Base-by-base conservation (phyloP, 2,797 vertebrate genomes). In the Pseudochaenichthys georgianus region DNA sequence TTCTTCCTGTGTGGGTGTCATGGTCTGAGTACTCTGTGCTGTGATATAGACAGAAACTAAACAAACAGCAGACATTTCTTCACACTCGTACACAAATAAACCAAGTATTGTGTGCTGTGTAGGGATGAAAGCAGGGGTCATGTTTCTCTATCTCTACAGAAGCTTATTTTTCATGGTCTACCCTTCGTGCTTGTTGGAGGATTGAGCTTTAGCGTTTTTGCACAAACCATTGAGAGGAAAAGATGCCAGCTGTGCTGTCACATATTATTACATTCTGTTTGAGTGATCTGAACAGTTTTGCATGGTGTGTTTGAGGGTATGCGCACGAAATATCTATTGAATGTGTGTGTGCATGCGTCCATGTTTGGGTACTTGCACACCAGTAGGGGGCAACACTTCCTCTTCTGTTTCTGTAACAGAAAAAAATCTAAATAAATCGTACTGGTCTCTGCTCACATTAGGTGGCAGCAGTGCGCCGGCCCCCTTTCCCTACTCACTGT, bases 1-100 rank as follows among this genome's bases (percentile, higher is more conserved):
- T 92, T 85, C 86, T 83, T 91, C 82, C 88, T 83, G 88, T 85
- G 89, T 87, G 87, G 88, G 89, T 41, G 85, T 77, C 67, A 52
- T 80, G 70, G 54, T 81, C 67, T 80, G 43, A 84, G 71, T 73
- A 71, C 70, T 87, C 79, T 80, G 74, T 70, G 53, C 89, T 67
- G 38, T 5, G 90, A 83, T 91, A 92, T 89, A 91, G 77, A 82
- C 77, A 81, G 70, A 82, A 80, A 61, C 55, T 38, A 83, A 76
- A 82, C 79, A 78, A 86, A 74, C 70, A 69, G 58, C 82, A 50
- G 64, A 48, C 31, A 51, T 73, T 80, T 78, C 41, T 64, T 38
- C 42, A 13, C 77, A 46, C 46, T 61, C 63, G 16, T 61, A 67
- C 66, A 72, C 34, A 53, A 46, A 85, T 48, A 64, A 80, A 64